Evolutionary conservation across 2,888 invertebrate species (phyloP).

Genomic region (Toxonevra muliebris): DNA sequence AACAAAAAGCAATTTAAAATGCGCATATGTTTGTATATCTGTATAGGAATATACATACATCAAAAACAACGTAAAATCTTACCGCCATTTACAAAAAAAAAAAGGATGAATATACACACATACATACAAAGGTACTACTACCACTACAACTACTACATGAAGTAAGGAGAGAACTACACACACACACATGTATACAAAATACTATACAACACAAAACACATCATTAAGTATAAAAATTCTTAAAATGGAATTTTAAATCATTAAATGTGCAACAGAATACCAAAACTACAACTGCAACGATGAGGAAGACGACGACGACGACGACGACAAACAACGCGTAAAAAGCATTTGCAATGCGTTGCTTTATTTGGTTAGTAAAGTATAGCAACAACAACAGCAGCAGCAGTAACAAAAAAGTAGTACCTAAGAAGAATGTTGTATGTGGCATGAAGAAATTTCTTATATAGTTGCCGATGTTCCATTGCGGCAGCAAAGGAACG

Average conservation of each 20-base stretch:
- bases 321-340: too few relatives aligned
- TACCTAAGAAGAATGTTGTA: background rate
- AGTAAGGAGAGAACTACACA: too few relatives aligned
- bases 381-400: background rate
- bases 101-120: background rate
- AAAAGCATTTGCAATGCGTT: background rate
- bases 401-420: background rate
- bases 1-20: constrained; percentile 55
- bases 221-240: constrained; percentile 67
- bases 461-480: background rate
- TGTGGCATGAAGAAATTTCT: constrained; percentile 3
- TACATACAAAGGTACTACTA: background rate
- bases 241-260: constrained; percentile 67
- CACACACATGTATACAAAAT: too few relatives aligned
- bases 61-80: too few relatives aligned
- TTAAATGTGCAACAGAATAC: constrained; percentile 49
- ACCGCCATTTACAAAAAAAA: too few relatives aligned
- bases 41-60: too few relatives aligned
- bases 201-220: constrained; percentile 60
- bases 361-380: constrained; percentile 3
- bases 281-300: constrained; percentile 23
- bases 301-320: background rate
- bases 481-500: background rate
- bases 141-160: too few relatives aligned
- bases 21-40: constrained; percentile 6